Evolutionary conservation across 2,888 invertebrate genomes (phyloP), one percentile per base, ranked within the genome.

Genomic region (Agriopis aurantiaria): DNA sequence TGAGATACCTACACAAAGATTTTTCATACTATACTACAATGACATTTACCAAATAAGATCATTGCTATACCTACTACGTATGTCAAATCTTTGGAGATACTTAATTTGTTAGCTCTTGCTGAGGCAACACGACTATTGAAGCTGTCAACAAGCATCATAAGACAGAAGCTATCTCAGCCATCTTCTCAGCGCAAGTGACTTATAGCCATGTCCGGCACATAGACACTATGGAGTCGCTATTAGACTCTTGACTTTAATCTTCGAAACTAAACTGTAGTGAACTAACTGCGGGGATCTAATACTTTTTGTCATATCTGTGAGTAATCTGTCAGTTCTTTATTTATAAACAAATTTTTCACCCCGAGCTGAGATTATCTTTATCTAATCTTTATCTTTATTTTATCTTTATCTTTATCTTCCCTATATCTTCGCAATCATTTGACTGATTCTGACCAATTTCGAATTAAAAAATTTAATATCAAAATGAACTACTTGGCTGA

Each of bases 91-190:
- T 23, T 23, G 17, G 17, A 23, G 17, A 55, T n/a, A 14, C 23
- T 10, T 55, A 46, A 63, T 55, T 63, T 53, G 61, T 52, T 52
- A 52, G 9, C 48, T 82, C 82, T 82, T 79, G 74, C 76, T 60
- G 46, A 77, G 79, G 77, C 75, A 83, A 87, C 80, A 82, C 80
- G 84, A 83, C 83, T 87, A 89, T 88, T 89, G 82, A 80, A 88
- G 84, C 85, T 89, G 90, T 90, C 89, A 88, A 77, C 87, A 82
- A 72, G 78, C 81, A 82, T 89, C 89, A 89, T 88, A 91, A 88
- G 86, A 82, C 69, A 65, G 68, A 48, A 65, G 69, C 69, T 53
- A 61, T 64, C 85, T 81, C 81, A 74, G 82, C 82, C 83, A 88
- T 84, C 78, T 85, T 81, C 76, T 73, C 74, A 61, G 73, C 82